Conservation (phyloP, 2,888 invertebrate species). For the Carcina quercana region DNA sequence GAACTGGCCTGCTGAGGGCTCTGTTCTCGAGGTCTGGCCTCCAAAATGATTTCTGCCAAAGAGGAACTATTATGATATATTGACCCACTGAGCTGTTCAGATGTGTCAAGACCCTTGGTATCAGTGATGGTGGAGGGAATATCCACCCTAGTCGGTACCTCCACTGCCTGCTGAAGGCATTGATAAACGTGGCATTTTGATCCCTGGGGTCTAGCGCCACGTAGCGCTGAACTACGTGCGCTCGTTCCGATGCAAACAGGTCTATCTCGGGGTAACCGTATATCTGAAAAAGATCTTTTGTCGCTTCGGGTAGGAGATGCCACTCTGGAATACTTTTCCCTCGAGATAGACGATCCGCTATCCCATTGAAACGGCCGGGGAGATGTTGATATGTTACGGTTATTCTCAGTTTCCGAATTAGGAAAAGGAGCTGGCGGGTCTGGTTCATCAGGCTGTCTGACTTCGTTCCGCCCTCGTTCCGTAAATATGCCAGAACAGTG, state of each 20-base stretch:
- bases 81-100: conserved; percentile 7
- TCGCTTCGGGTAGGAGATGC: conserved; percentile 14
- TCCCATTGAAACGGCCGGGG: conserved; percentile 19
- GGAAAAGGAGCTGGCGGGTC: conserved; percentile 11
- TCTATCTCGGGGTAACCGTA: too few species aligned
- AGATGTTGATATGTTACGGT: conserved; percentile 13
- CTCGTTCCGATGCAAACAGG: conserved; percentile 13
- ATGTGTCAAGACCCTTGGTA: conserved; percentile 12
- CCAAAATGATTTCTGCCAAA: conserved; percentile 4
- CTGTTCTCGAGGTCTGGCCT: conserved; percentile 2
- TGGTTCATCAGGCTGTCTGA: conserved; percentile 12
- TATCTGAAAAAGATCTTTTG: too few species aligned
- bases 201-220: conserved; percentile 14
- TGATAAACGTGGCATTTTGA: conserved; percentile 14
- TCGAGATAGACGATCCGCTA: conserved; percentile 18
- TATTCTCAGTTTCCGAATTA: conserved; percentile 13
- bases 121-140: conserved; percentile 12
- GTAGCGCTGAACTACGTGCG: conserved; percentile 15
- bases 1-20: conserved; percentile 2
- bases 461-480: conserved; percentile 20
- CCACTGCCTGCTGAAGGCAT: conserved; percentile 17
- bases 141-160: conserved; percentile 13
- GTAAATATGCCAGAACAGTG: conserved; percentile 20
- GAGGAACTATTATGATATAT: conserved; percentile 4
- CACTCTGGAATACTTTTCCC: conserved; percentile 7